Conservation (phyloP, 2,113 vertebrate genomes). For the Hiodon tergisus region DNA sequence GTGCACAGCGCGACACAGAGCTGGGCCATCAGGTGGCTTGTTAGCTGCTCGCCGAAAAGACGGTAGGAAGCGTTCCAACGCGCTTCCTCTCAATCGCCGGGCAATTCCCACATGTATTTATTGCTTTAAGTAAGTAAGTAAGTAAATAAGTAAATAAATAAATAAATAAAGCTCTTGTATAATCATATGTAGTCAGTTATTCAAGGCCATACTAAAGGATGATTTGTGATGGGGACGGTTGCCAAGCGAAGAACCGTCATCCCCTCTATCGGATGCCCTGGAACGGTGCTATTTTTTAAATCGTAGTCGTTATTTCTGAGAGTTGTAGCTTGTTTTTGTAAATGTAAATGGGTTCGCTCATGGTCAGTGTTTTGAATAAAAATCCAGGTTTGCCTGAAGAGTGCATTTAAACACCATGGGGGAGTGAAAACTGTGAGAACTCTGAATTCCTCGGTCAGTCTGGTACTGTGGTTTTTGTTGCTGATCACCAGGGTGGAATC, state of each 20-base stretch:
- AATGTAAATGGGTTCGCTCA: slow-evolving; percentile 24
- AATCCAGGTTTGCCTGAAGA: slow-evolving; percentile 23
- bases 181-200: neutral
- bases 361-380: slow-evolving; percentile 16
- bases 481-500: neutral
- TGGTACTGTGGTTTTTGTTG: neutral
- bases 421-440: slow-evolving; percentile 23
- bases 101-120: neutral
- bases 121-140: neutral
- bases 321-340: slow-evolving; percentile 31
- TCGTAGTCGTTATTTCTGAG: slow-evolving; percentile 30
- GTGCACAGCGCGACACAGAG: too few species aligned
- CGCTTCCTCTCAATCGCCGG: neutral
- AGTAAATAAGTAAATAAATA: too few species aligned
- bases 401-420: slow-evolving; percentile 6
- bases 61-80: neutral
- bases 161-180: too few species aligned
- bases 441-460: neutral
- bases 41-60: too few species aligned
- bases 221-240: neutral
- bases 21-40: too few species aligned
- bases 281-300: slow-evolving; percentile 59
- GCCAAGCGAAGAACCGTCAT: too few species aligned
- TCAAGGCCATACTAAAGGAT: neutral
- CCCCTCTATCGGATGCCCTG: slow-evolving; percentile 48